Evolutionary conservation across 64 coral and sea anemone genomes (phyloP).

Genomic region (Stylophora pistillata): DNA sequence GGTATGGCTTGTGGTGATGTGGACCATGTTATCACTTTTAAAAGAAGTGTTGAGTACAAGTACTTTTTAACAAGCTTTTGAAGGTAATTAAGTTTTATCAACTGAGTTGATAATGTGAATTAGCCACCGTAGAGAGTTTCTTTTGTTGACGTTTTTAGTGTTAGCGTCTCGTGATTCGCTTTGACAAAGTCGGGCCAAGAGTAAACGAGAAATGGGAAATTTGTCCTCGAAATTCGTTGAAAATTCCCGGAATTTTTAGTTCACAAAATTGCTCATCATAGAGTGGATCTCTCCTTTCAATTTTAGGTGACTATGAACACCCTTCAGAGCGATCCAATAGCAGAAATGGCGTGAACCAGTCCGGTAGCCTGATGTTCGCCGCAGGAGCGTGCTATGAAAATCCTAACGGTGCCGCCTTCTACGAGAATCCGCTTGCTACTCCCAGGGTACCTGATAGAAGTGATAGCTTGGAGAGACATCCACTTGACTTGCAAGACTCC

Average conservation of each 20-base stretch:
- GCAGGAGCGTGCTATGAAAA: conserved; percentile 45
- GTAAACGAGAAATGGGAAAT: too few species aligned
- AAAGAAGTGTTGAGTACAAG: background rate
- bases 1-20: background rate
- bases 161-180: too few species aligned
- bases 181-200: too few species aligned
- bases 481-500: background rate
- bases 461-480: conserved; percentile 42
- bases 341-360: conserved; percentile 5
- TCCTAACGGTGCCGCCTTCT: conserved; percentile 27
- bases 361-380: conserved; percentile 37
- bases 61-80: background rate
- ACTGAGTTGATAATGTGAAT: too few species aligned
- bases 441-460: conserved; percentile 17
- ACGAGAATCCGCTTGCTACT: conserved; percentile 42
- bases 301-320: conserved; percentile 14
- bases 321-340: background rate
- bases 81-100: too few species aligned
- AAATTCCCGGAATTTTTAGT: too few species aligned
- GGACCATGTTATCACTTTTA: background rate
- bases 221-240: too few species aligned
- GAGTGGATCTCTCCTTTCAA: background rate
- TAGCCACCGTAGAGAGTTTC: too few species aligned
- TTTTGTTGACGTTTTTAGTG: too few species aligned
- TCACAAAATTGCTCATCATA: too few species aligned